These are phyloP conservation scores for Gymnocheta viridis DNA, from an alignment of 2,888 invertebrate species.

Conservation along the genomic window DNA sequence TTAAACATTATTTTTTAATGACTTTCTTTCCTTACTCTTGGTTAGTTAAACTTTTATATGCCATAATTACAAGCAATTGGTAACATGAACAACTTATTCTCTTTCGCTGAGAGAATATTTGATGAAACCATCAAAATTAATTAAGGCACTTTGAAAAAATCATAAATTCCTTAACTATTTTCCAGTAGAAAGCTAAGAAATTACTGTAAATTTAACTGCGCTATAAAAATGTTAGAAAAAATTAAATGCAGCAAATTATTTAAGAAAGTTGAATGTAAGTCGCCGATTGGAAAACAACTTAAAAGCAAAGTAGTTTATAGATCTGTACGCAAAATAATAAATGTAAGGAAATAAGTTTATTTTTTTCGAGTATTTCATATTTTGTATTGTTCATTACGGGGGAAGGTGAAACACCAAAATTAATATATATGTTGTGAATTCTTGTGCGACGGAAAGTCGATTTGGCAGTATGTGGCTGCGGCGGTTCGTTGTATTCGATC, in stretches of 20 bases:
- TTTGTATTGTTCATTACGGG: not conserved
- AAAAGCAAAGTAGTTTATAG: no score
- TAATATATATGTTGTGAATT: no score
- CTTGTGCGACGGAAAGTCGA: no score
- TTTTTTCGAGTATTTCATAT: no score
- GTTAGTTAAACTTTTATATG: not conserved
- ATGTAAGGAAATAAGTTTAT: no score
- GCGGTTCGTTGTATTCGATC: no score
- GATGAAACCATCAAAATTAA: conserved; percentile 19
- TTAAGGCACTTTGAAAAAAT: conserved; percentile 1
- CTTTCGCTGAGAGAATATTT: not conserved
- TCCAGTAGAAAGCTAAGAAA: conserved; percentile 1
- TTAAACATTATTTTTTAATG: not conserved
- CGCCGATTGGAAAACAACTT: no score
- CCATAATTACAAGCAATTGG: conserved; percentile 3
- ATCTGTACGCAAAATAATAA: no score
- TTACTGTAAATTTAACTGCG: not conserved
- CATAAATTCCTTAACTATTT: conserved; percentile 27
- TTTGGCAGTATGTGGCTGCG: no score
- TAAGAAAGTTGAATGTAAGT: not conserved
- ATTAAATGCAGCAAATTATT: not conserved
- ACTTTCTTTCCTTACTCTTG: not conserved
- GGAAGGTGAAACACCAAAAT: not conserved
- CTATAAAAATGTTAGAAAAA: not conserved
- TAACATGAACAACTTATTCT: conserved; percentile 19